These are phyloP conservation scores for Esox niger DNA, from an alignment of 2,113 vertebrate genomes.

Conservation along the genomic window DNA sequence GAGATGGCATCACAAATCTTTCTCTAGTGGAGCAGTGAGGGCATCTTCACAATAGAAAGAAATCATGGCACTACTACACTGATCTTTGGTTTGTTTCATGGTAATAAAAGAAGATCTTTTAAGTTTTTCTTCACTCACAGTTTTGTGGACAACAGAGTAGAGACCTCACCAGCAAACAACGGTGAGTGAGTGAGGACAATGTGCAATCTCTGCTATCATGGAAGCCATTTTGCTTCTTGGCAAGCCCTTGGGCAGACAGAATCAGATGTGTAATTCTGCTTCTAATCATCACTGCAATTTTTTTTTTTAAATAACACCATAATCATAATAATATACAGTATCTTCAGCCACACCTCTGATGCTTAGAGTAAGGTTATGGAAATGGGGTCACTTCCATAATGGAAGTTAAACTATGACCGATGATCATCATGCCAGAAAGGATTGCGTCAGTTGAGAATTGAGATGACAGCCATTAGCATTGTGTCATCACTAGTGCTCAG, in stretches of 20 bases:
- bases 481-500: constrained; percentile 3
- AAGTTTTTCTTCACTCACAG: constrained; percentile 50
- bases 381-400: not conserved
- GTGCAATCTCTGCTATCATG: constrained; percentile 15
- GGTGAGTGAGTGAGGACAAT: constrained; percentile 32
- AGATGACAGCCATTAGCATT: not conserved
- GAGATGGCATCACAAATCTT: not conserved
- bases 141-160: constrained; percentile 86
- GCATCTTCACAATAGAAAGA: not conserved
- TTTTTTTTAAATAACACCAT: constrained; percentile 10
- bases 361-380: not conserved
- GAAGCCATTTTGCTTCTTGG: constrained; percentile 27
- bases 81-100: not conserved
- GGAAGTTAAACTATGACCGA: not conserved
- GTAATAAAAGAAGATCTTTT: constrained; percentile 9
- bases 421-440: not conserved
- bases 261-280: constrained; percentile 6
- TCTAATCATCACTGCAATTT: constrained; percentile 44
- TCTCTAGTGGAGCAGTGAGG: not conserved
- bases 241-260: constrained; percentile 7
- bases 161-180: constrained; percentile 81
- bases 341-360: constrained; percentile 1
- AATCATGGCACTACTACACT: not conserved
- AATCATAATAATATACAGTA: not conserved
- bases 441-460: constrained; percentile 4